Evolutionary conservation across 2,888 invertebrate species (phyloP).

Genomic region (Eumerus sabulonum): DNA sequence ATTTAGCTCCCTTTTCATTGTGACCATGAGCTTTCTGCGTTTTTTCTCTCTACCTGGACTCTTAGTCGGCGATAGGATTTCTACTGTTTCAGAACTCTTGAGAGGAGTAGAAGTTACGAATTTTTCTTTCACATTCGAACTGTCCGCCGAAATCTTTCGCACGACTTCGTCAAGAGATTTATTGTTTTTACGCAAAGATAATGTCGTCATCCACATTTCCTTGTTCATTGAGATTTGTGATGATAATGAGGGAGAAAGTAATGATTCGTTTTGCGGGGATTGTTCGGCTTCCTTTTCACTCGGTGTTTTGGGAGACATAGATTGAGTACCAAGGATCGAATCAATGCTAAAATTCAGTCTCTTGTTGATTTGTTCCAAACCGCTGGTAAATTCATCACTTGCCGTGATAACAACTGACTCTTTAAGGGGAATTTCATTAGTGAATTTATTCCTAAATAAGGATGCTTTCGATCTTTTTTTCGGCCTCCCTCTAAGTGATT

Average conservation of each 20-base stretch:
- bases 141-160: neutral
- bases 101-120: too few species aligned
- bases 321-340: constrained; percentile 2
- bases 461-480: too few species aligned
- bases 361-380: too few species aligned
- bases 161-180: constrained; percentile 33
- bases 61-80: neutral
- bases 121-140: neutral
- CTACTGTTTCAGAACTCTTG: neutral
- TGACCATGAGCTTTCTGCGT: constrained; percentile 9
- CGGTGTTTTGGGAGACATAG: neutral
- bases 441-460: too few species aligned
- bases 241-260: neutral
- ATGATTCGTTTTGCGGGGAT: neutral
- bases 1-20: neutral
- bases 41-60: neutral
- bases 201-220: constrained; percentile 27
- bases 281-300: neutral
- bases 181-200: constrained; percentile 21
- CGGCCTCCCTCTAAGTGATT: too few species aligned
- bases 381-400: too few species aligned
- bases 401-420: too few species aligned
- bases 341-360: constrained; percentile 29
- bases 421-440: too few species aligned
- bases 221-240: constrained; percentile 13